phyloP scores from a whole-genome alignment of 2,113 vertebrate species.

The Anoura caudifer region DNA sequence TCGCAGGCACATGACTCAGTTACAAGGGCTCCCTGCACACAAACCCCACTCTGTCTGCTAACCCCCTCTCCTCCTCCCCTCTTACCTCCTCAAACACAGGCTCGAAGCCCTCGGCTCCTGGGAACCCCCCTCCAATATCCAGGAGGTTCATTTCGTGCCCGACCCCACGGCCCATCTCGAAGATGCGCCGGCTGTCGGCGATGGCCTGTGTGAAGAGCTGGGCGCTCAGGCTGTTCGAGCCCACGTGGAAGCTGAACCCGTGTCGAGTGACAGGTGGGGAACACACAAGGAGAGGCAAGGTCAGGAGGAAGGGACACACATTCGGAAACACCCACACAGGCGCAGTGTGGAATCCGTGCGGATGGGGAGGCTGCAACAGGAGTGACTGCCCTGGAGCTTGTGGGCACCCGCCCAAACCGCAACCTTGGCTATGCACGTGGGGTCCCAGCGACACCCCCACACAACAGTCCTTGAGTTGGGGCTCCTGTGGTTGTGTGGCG shows the following conservation, averaged over 20 bases:
- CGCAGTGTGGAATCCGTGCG: rapidly evolving
- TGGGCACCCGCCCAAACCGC: not conserved
- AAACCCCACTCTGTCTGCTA: not conserved
- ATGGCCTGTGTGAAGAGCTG: not conserved
- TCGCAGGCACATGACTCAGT: rapidly evolving
- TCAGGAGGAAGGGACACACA: not conserved
- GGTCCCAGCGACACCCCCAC: not conserved
- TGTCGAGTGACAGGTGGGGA: not conserved
- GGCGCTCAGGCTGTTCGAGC: not conserved
- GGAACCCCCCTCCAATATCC: conserved; percentile 46
- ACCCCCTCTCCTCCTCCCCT: not conserved
- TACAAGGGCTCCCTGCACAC: rapidly evolving
- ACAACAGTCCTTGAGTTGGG: not conserved
- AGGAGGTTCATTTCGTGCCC: conserved; percentile 13
- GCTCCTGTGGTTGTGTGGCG: rapidly evolving
- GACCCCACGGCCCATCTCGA: not conserved
- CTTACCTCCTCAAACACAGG: conserved; percentile 45
- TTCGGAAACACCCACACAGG: not conserved
- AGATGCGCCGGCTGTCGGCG: not conserved
- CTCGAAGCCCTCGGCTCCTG: not conserved
- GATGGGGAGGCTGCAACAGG: rapidly evolving
- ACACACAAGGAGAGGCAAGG: not conserved
- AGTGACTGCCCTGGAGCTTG: too few relatives aligned
- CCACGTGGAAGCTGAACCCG: conserved; percentile 31
- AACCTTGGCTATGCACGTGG: not conserved